Conservation (phyloP, 2,797 vertebrate species). For the Poecile montanus region DNA sequence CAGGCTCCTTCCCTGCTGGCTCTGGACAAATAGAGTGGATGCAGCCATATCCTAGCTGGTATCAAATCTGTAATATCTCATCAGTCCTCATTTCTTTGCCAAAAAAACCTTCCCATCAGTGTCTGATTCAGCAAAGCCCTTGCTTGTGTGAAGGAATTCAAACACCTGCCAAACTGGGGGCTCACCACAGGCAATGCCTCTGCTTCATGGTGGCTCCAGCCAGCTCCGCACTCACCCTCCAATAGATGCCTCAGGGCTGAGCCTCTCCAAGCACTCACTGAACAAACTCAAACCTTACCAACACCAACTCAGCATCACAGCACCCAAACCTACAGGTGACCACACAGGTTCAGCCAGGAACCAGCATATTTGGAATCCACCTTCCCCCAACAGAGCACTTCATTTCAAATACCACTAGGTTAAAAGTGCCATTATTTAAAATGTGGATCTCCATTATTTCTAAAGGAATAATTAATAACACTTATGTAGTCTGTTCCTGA, state of each 20-base stretch:
- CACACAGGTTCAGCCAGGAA: background rate
- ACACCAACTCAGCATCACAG: background rate
- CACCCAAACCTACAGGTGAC: background rate
- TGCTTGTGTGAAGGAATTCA: background rate
- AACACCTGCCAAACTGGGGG: background rate
- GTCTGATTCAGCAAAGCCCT: background rate
- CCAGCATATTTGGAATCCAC: background rate
- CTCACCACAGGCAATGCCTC: background rate
- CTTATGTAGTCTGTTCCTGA: rapidly evolving
- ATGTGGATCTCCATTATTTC: background rate
- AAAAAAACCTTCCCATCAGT: background rate
- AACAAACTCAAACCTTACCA: background rate
- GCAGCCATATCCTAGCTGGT: background rate
- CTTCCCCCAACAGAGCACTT: background rate
- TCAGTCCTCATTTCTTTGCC: background rate
- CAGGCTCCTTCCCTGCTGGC: background rate
- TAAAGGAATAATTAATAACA: background rate
- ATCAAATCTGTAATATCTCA: background rate
- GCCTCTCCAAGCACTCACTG: background rate
- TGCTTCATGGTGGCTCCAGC: background rate
- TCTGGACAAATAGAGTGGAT: background rate
- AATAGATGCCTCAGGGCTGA: background rate
- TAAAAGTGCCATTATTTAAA: background rate
- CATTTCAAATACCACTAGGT: background rate
- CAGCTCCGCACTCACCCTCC: background rate